Conservation (phyloP, 2,888 invertebrate species). For the Agrotis clavis region DNA sequence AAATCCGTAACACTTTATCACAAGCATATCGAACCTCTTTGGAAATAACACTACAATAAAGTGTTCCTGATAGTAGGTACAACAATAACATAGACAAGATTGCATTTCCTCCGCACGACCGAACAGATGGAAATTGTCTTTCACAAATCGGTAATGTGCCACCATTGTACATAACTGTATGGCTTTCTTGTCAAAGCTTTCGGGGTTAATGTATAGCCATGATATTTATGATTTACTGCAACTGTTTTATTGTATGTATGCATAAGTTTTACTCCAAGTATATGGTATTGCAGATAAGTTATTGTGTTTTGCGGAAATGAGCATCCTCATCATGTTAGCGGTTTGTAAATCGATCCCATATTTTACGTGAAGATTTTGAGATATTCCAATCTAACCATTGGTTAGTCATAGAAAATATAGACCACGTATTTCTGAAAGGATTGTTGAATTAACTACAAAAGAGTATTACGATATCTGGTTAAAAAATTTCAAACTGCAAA, state of each 20-base stretch:
- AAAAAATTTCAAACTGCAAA: conserved; percentile 12
- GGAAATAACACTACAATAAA: conserved; percentile 37
- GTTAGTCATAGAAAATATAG: neutral
- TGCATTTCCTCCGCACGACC: conserved; percentile 68
- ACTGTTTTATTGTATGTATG: conserved; percentile 22
- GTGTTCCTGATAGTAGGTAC: conserved; percentile 45
- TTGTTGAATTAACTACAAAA: neutral
- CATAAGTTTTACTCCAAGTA: conserved; percentile 1
- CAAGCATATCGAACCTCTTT: conserved; percentile 35
- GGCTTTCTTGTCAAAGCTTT: conserved; percentile 56
- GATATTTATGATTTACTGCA: conserved; percentile 52
- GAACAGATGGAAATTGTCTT: conserved; percentile 79
- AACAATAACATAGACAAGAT: conserved; percentile 53
- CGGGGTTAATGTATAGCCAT: conserved; percentile 56
- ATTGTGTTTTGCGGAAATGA: conserved; percentile 32
- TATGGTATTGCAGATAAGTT: conserved; percentile 27
- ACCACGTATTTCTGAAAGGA: neutral
- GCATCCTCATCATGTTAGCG: neutral
- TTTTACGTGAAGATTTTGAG: conserved; percentile 19
- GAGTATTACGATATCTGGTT: neutral
- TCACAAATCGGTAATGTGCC: conserved; percentile 82
- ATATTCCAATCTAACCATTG: conserved; percentile 2
- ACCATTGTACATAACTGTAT: conserved; percentile 66
- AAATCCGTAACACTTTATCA: conserved; percentile 40
- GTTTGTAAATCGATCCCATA: conserved; percentile 20